Evolutionary conservation across 1,140 invertebrate genomes (phyloP).

Genomic region (Mamestra configurata): DNA sequence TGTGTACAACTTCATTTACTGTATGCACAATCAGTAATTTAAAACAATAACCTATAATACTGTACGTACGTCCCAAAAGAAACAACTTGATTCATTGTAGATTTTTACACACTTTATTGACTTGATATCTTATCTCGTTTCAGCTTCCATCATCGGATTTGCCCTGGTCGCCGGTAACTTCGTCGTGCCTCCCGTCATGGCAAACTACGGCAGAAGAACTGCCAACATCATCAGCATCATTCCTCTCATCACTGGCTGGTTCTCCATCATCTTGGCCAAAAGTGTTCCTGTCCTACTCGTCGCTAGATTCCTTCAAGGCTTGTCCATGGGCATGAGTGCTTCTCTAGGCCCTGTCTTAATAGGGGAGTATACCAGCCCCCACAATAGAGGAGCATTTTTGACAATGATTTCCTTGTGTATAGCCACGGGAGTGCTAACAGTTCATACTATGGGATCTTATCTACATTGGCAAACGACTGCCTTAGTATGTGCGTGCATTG

Average conservation of each 20-base stretch:
- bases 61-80: too few species aligned
- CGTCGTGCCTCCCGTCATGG: constrained; percentile 64
- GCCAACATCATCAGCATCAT: constrained; percentile 64
- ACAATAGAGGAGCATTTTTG: constrained; percentile 67
- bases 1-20: too few species aligned
- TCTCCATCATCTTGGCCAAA: constrained; percentile 58
- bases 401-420: constrained; percentile 64
- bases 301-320: constrained; percentile 65
- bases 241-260: constrained; percentile 62
- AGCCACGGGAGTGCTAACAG: constrained; percentile 60
- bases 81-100: too few species aligned
- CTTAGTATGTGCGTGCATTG: constrained; percentile 58
- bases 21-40: neutral
- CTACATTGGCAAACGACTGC: constrained; percentile 63
- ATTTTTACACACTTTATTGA: neutral
- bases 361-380: constrained; percentile 70
- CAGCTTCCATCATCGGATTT: constrained; percentile 69
- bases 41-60: neutral
- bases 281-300: constrained; percentile 58
- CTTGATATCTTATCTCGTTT: constrained; percentile 50
- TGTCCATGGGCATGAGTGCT: constrained; percentile 64
- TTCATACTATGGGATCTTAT: constrained; percentile 65
- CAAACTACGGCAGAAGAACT: constrained; percentile 62
- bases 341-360: constrained; percentile 65
- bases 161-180: constrained; percentile 65